Base-by-base conservation (phyloP, 2,113 vertebrate genomes). In the Porphyrio hochstetteri region DNA sequence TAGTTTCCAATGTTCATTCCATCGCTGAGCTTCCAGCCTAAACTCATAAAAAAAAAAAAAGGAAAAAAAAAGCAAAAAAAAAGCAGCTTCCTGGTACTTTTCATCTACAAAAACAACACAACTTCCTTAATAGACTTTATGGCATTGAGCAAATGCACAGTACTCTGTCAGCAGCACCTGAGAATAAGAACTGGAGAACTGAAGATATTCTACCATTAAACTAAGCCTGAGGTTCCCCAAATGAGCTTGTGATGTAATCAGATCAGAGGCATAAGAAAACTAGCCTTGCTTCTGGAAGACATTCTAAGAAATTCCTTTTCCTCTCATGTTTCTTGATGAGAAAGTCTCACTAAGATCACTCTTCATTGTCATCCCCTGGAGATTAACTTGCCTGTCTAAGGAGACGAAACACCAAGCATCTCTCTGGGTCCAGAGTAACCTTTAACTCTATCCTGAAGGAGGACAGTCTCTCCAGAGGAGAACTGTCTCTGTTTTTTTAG, bases 201-300 rank as follows among this genome's bases (percentile, higher is more conserved):
- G 44, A 74, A 67, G 13, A 11, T 28, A 53, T 35, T 65, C 69
- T 20, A 65, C 9, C 8, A 16, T 20, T 81, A 42, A 21, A 10
- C 7, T 36, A 40, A 71, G 13, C 7, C 5, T 0, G 0, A 11
- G 1, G 9, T 16, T 74, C 13, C 31, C 21, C 21, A 90, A 78
- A 70, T 8, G 17, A 70, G 11, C 12, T 38, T 78, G 23, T 72
- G 42, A 27, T 48, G 29, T 33, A 52, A 28, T 46, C 55, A 10
- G 59, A 67, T 38, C 46, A 74, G 11, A 63, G 25, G 6, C 35
- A 63, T 9, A 2, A 48, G 20, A 59, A 0, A 63, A 3, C 4
- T 35, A 70, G 12, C 9, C 27, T 16, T 59, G 31, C 5, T 27
- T 78, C 56, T 78, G 17, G 33, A 85, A 93, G 33, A 69, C 14